Percentiles rank a stretch among this genome's conserved stretches.
These are phyloP conservation scores for Siniperca chuatsi DNA, from an alignment of 2,113 vertebrate genomes.

Conservation along the genomic window DNA sequence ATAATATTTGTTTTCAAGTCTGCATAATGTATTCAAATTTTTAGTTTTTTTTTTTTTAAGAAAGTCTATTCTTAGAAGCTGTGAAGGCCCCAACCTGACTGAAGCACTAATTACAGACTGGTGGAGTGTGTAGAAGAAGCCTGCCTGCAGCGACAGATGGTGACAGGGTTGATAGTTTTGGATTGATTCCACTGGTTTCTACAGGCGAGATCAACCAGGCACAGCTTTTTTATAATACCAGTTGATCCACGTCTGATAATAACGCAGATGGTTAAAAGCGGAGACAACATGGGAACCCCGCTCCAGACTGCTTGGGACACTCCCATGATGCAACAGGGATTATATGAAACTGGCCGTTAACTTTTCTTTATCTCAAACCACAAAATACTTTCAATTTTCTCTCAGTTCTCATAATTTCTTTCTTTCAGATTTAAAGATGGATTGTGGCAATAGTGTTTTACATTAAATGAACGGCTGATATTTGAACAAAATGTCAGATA, in stretches of 20 bases:
- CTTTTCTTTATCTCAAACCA: background rate
- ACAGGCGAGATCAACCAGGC: slow-evolving; percentile 35
- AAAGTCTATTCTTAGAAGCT: slow-evolving; percentile 26
- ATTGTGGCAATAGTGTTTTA: background rate
- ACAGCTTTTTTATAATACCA: slow-evolving; percentile 47
- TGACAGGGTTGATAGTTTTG: slow-evolving; percentile 53
- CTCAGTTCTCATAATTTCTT: background rate
- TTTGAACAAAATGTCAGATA: slow-evolving; percentile 36
- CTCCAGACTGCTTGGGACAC: slow-evolving; percentile 14
- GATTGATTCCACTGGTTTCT: slow-evolving; percentile 54
- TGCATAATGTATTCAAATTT: slow-evolving; percentile 5
- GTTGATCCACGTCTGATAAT: slow-evolving; percentile 45
- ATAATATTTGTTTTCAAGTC: slow-evolving; percentile 1
- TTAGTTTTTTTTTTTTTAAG: background rate
- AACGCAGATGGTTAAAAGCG: slow-evolving; percentile 50
- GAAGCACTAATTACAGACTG: slow-evolving; percentile 34
- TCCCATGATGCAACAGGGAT: slow-evolving; percentile 18
- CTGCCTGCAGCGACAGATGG: slow-evolving; percentile 69
- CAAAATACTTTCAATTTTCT: background rate
- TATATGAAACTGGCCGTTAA: background rate
- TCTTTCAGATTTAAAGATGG: background rate
- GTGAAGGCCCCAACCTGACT: slow-evolving; percentile 25
- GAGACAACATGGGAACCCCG: slow-evolving; percentile 42
- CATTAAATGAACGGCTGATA: slow-evolving; percentile 8
- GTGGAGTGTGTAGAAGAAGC: slow-evolving; percentile 26